These are phyloP conservation scores for Ostrea edulis DNA, from an alignment of 1,140 invertebrate genomes.

Conservation along the genomic window DNA sequence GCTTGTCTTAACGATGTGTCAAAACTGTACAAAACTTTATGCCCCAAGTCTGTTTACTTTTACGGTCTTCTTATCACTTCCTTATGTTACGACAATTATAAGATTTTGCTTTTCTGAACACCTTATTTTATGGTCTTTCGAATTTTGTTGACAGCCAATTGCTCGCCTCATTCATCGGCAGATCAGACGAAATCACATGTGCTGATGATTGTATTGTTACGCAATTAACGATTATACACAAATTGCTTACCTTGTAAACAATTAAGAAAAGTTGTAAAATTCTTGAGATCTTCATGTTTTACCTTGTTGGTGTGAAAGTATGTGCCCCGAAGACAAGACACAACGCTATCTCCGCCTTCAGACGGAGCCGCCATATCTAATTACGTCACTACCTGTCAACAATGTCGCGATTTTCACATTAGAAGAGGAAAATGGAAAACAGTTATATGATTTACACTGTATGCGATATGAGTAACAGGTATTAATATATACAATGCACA, in stretches of 20 bases:
- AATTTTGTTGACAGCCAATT: background rate
- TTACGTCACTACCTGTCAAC: slow-evolving; percentile 10
- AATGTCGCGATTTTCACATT: slow-evolving; percentile 26
- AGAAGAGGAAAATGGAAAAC: slow-evolving; percentile 19
- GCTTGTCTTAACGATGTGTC: background rate
- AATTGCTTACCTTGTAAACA: background rate
- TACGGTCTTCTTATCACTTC: background rate
- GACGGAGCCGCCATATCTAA: background rate
- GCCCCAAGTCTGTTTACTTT: background rate
- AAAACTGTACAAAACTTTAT: background rate
- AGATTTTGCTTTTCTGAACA: slow-evolving; percentile 3
- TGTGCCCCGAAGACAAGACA: background rate
- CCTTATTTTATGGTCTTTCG: slow-evolving; percentile 14
- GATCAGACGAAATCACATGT: slow-evolving; percentile 18
- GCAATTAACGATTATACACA: background rate
- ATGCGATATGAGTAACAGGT: background rate
- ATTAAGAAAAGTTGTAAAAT: background rate
- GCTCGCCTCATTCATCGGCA: background rate
- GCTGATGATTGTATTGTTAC: slow-evolving; percentile 11
- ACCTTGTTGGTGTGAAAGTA: slow-evolving; percentile 26
- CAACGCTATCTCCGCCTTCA: background rate
- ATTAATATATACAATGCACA: background rate
- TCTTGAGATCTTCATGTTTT: slow-evolving; percentile 10
- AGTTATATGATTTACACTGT: background rate
- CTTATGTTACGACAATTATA: background rate